phyloP scores from a whole-genome alignment of 2,113 vertebrate genomes.

The Tichodroma muraria region DNA sequence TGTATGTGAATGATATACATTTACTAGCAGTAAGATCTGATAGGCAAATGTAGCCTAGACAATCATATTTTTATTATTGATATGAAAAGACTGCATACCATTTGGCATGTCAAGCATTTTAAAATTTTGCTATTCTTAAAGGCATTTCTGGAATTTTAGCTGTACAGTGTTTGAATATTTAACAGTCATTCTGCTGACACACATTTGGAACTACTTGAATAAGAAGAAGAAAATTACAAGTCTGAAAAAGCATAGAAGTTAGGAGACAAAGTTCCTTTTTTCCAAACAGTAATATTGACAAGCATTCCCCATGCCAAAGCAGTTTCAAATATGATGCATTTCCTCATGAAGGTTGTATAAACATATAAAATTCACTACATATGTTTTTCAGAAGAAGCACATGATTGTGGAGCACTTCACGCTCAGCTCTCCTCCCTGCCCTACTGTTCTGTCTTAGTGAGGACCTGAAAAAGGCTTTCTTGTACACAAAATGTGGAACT shows the following conservation, averaged over 20 bases:
- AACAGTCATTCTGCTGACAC: neutral
- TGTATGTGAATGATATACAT: neutral
- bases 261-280: neutral
- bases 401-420: neutral
- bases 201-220: neutral
- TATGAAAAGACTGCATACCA: neutral
- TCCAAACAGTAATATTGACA: neutral
- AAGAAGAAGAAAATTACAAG: neutral
- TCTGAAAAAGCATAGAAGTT: neutral
- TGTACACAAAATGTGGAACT: neutral
- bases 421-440: constrained; percentile 3
- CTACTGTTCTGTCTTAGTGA: neutral
- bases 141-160: neutral
- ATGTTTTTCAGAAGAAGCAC: constrained; percentile 7
- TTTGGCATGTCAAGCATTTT: neutral
- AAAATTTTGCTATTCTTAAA: neutral
- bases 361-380: neutral
- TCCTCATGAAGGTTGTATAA: neutral
- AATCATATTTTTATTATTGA: neutral
- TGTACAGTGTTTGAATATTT: neutral
- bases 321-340: neutral
- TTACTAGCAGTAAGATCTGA: neutral
- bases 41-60: neutral
- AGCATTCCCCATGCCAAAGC: neutral
- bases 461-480: neutral